Conservation (phyloP, 2,113 vertebrate genomes). For the Chloropsis hardwickii region DNA sequence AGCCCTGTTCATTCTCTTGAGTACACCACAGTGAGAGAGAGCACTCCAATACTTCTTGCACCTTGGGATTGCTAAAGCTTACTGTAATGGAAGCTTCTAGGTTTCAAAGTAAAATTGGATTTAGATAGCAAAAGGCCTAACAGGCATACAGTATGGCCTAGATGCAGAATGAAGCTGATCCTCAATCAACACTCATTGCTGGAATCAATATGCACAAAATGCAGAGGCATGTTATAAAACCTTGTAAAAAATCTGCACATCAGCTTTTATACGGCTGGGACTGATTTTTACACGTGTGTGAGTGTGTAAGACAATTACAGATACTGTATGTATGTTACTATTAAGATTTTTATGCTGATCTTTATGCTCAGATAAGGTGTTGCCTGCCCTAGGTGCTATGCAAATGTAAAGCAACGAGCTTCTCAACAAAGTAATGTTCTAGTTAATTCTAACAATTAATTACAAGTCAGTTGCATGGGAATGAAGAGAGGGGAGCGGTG, state of each 20-base stretch:
- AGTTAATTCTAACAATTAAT: not conserved
- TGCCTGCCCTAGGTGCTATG: not conserved
- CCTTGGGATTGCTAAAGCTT: not conserved
- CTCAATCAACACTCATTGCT: not conserved
- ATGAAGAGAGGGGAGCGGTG: not conserved
- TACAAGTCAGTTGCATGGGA: not conserved
- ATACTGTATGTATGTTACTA: not conserved
- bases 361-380: not conserved
- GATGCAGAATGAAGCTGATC: not conserved
- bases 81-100: not conserved
- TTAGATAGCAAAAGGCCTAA: not conserved
- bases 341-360: not conserved
- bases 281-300: not conserved
- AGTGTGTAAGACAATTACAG: too few species aligned
- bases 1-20: not conserved
- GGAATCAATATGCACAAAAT: not conserved
- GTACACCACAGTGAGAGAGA: not conserved
- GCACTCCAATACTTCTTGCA: not conserved
- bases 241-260: not conserved
- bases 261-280: not conserved
- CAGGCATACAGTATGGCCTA: fast-evolving
- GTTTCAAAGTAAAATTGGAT: not conserved
- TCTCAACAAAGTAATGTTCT: not conserved
- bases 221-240: not conserved
- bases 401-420: not conserved